Conservation (phyloP, 2,888 invertebrate genomes). For the Epistrophella euchroma region DNA sequence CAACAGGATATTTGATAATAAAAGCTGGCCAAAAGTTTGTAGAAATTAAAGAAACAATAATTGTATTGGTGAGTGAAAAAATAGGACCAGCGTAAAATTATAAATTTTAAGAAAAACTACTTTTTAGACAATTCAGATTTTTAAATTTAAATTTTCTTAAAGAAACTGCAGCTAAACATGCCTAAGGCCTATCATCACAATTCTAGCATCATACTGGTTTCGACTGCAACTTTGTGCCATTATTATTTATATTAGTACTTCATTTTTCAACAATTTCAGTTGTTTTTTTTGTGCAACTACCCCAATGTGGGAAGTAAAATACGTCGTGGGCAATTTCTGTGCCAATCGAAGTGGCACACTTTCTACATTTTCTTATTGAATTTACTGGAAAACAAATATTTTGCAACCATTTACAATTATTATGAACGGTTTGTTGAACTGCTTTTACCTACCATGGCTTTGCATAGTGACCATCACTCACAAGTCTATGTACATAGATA, state of each 20-base stretch:
- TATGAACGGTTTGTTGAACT: conserved; percentile 57
- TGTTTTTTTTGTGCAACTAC: no score
- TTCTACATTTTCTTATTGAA: conserved; percentile 48
- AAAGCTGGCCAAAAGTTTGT: neutral
- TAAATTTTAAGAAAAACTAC: no score
- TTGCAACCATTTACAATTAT: conserved; percentile 34
- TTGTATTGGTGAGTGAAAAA: no score
- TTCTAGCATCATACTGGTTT: no score
- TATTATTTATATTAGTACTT: no score
- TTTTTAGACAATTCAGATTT: no score
- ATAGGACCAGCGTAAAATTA: no score
- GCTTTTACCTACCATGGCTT: neutral
- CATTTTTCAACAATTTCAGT: neutral
- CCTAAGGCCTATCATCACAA: no score
- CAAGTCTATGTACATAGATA: neutral
- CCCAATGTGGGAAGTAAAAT: neutral
- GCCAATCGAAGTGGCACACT: conserved; percentile 62
- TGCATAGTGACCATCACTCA: neutral
- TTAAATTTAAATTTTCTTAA: no score
- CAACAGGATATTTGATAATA: neutral
- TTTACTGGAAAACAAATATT: conserved; percentile 36
- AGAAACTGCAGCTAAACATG: no score
- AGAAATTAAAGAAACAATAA: neutral
- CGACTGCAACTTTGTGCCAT: no score
- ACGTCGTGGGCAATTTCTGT: conserved; percentile 7